These are phyloP conservation scores for Meloidogyne hapla DNA, from an alignment of 1,140 invertebrate genomes.

Conservation along the genomic window DNA sequence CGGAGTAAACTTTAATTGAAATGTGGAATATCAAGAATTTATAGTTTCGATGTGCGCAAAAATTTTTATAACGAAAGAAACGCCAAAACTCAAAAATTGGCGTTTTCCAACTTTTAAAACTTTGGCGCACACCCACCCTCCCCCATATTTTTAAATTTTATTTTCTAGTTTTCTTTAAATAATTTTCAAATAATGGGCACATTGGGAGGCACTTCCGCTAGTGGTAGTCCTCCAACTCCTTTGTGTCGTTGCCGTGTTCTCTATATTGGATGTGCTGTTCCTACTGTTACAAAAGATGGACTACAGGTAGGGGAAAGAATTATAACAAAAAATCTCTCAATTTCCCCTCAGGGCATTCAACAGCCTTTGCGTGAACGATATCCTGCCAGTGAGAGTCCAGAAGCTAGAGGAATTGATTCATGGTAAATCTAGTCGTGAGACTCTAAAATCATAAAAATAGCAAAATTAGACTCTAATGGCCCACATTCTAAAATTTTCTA, in stretches of 20 bases:
- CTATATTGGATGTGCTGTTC: constrained; percentile 93
- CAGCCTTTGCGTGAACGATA: constrained; percentile 93
- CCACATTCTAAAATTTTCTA: background rate
- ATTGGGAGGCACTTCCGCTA: background rate
- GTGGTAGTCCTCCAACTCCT: constrained; percentile 29
- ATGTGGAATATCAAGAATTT: no score
- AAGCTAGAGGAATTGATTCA: constrained; percentile 87
- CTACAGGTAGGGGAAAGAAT: constrained; percentile 74
- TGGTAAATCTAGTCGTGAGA: constrained; percentile 67
- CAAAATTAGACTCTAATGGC: background rate
- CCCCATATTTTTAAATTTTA: no score
- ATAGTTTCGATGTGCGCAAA: no score
- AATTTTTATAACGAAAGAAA: no score
- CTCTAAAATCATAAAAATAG: background rate
- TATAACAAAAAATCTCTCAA: no score
- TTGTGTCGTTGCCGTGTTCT: constrained; percentile 79
- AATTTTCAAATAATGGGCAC: background rate
- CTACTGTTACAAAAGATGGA: constrained; percentile 93
- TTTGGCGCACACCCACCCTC: no score
- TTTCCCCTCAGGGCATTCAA: constrained; percentile 76
- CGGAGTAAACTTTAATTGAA: no score
- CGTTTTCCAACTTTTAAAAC: no score
- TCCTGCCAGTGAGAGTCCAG: constrained; percentile 73
- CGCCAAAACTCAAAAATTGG: no score
- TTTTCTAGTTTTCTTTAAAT: background rate